phyloP scores from a whole-genome alignment of 2,113 vertebrate species.

The Seriola rivoliana region DNA sequence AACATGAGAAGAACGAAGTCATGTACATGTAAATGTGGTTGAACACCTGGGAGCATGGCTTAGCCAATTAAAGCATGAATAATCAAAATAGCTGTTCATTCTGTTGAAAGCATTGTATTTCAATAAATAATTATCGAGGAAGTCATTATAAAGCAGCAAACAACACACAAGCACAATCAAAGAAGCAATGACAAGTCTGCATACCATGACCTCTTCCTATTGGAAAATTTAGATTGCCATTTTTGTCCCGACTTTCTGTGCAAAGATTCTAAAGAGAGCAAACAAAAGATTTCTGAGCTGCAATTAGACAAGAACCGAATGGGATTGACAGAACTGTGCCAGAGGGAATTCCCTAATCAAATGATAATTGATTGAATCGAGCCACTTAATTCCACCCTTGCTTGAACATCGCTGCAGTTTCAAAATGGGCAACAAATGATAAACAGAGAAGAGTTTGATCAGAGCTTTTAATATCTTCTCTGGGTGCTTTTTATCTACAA shows the following conservation, averaged over 20 bases:
- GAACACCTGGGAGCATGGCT: constrained; percentile 32
- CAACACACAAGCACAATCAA: background rate
- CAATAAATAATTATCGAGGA: constrained; percentile 59
- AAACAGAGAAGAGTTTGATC: background rate
- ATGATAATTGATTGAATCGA: constrained; percentile 15
- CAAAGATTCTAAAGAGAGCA: background rate
- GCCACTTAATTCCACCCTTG: constrained; percentile 24
- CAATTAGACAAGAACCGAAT: constrained; percentile 23
- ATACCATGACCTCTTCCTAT: background rate
- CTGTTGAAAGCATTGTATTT: constrained; percentile 61
- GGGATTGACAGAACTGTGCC: constrained; percentile 4
- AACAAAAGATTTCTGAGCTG: constrained; percentile 2
- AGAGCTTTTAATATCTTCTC: background rate
- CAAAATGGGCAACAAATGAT: background rate
- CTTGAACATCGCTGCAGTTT: background rate
- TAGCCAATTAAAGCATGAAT: constrained; percentile 61
- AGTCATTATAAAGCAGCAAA: constrained; percentile 26
- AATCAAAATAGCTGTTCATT: constrained; percentile 62
- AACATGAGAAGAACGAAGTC: constrained; percentile 16
- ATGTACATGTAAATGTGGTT: constrained; percentile 49
- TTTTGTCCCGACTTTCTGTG: background rate
- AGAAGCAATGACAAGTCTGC: background rate
- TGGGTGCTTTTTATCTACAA: background rate
- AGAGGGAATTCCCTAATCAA: constrained; percentile 34
- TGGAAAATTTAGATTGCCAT: background rate